Conservation (phyloP, 2,113 vertebrate species). For the crab-eating macaque (Macaca fascicularis) region DNA sequence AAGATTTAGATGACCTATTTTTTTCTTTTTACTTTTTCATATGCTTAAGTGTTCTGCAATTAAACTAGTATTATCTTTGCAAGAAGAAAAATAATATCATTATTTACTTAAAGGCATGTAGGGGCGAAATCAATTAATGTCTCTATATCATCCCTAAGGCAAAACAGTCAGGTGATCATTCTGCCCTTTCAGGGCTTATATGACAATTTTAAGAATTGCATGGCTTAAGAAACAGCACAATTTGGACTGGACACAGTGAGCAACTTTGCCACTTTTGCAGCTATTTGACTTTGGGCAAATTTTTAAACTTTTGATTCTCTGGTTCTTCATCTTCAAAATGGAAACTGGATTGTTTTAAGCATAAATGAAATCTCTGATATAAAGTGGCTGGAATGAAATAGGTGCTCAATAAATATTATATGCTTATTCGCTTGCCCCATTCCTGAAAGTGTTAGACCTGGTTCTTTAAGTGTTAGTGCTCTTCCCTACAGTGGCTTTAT, state of each 20-base stretch:
- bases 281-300: not conserved
- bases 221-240: not conserved
- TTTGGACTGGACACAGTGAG: not conserved
- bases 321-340: not conserved
- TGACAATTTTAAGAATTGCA: not conserved
- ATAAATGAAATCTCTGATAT: not conserved
- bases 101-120: not conserved
- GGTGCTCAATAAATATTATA: not conserved
- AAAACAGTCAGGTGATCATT: not conserved
- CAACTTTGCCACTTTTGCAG: not conserved
- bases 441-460: not conserved
- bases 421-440: not conserved
- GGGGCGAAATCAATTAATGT: not conserved
- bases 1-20: not conserved
- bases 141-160: not conserved
- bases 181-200: not conserved
- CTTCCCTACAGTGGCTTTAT: not conserved
- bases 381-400: not conserved
- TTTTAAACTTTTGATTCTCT: not conserved
- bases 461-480: not conserved
- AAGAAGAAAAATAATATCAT: not conserved
- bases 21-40: not conserved
- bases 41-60: not conserved
- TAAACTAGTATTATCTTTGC: conserved; percentile 8
- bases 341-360: not conserved